These are phyloP conservation scores for Australoheros facetus DNA, from an alignment of 2,797 vertebrate species.

Conservation along the genomic window DNA sequence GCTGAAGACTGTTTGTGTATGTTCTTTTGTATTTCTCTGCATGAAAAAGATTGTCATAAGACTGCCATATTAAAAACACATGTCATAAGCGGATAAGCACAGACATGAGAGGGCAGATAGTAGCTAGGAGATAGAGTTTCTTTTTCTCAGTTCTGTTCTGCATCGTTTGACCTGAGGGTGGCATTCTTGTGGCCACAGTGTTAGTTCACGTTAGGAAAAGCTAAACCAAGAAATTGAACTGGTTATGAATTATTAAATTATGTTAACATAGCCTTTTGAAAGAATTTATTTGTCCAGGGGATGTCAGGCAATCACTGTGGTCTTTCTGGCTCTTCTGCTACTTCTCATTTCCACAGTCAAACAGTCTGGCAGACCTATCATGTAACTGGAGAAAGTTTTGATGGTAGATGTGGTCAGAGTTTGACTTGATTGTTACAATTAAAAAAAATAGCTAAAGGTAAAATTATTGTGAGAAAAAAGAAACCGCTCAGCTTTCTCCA, in stretches of 20 bases:
- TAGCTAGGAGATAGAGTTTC: background rate
- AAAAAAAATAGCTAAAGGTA: constrained; percentile 7
- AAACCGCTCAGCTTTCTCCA: constrained; percentile 5
- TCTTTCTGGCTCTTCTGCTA: constrained; percentile 13
- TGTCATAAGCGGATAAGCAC: constrained; percentile 27
- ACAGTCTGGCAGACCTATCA: background rate
- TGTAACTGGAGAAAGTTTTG: background rate
- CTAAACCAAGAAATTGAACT: constrained; percentile 11
- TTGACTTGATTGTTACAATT: constrained; percentile 7
- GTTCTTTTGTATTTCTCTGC: constrained; percentile 9
- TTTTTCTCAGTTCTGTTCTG: background rate
- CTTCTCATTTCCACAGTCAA: constrained; percentile 23
- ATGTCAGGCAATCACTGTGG: constrained; percentile 23
- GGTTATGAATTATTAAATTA: constrained; percentile 45
- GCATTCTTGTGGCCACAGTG: background rate
- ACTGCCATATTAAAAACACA: constrained; percentile 44
- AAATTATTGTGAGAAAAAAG: constrained; percentile 15
- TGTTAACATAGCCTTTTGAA: constrained; percentile 40
- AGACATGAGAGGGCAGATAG: background rate
- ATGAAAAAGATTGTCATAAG: constrained; percentile 32
- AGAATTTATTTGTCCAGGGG: constrained; percentile 35
- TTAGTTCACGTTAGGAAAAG: constrained; percentile 11
- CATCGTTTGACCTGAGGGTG: constrained; percentile 12
- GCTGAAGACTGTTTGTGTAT: constrained; percentile 8
- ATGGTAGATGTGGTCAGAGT: background rate